Percentiles rank a stretch among this genome's conserved stretches.
phyloP scores from a whole-genome alignment of 2,797 vertebrate species.

The Clarias platycephalus region DNA sequence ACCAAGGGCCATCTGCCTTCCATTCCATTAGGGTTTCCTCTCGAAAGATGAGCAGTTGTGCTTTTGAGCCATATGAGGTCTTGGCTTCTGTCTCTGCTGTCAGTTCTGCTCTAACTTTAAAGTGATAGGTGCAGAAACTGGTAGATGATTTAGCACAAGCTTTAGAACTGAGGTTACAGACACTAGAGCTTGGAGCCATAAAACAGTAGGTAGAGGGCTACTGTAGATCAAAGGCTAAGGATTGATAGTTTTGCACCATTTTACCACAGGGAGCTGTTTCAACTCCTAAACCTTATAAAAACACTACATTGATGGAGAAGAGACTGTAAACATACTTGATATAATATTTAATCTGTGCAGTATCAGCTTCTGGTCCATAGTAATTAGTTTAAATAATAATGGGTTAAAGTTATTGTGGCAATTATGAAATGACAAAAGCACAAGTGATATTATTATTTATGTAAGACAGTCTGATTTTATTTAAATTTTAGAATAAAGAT shows the following conservation, averaged over 20 bases:
- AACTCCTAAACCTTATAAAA: slow-evolving; percentile 49
- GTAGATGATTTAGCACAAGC: slow-evolving; percentile 56
- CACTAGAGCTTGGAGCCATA: slow-evolving; percentile 66
- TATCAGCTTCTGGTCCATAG: slow-evolving; percentile 2
- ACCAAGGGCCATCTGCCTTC: slow-evolving; percentile 58
- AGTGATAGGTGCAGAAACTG: slow-evolving; percentile 57
- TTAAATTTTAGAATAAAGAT: slow-evolving; percentile 23
- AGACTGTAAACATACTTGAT: slow-evolving; percentile 35
- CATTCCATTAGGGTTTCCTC: slow-evolving; percentile 51
- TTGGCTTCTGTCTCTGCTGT: slow-evolving; percentile 48
- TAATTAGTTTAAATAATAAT: slow-evolving; percentile 33
- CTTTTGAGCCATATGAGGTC: slow-evolving; percentile 45
- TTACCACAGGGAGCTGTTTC: slow-evolving; percentile 52
- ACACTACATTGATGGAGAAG: slow-evolving; percentile 22
- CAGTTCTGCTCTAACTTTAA: slow-evolving; percentile 55
- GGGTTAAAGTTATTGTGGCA: slow-evolving; percentile 11
- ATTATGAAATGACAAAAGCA: slow-evolving; percentile 8
- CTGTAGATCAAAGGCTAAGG: slow-evolving; percentile 62
- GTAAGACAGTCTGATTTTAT: neutral
- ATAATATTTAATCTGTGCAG: slow-evolving; percentile 39
- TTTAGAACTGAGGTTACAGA: slow-evolving; percentile 58
- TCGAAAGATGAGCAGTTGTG: slow-evolving; percentile 47
- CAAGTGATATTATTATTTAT: neutral
- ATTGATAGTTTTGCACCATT: slow-evolving; percentile 60
- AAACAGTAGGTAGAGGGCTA: slow-evolving; percentile 55